Evolutionary conservation across 2,797 vertebrate genomes (phyloP), one percentile per base, ranked within the genome.

Genomic region (Eutrigla gurnardus): DNA sequence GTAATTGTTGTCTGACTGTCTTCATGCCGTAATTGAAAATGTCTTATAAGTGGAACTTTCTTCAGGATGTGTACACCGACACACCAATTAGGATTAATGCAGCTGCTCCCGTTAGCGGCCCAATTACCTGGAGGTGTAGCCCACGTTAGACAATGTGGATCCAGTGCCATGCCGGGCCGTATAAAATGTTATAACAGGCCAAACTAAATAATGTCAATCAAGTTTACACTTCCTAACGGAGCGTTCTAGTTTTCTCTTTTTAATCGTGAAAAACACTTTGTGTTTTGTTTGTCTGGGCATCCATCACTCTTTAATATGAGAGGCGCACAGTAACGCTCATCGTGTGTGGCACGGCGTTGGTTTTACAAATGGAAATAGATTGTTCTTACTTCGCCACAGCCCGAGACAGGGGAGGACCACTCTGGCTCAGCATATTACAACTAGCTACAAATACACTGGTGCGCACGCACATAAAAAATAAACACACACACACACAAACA

Each of bases 1-100:
- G 86, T 93, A 92, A 91, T 86, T 91, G 87, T 89, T 89, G 81
- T 83, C 85, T 73, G 84, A 87, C 88, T 83, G 70, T 86, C 77
- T 79, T 71, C 82, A 64, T 80, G 74, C 70, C 77, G 80, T 91
- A 91, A 88, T 91, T 92, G 88, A 87, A 92, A 92, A 90, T 77
- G 87, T 89, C 87, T 88, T 74, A 67, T 55, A 25, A 25, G 75
- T 65, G 71, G 80, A 88, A 82, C 67, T 80, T 89, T 83, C 62
- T 75, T 53, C 67, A 46, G 76, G 87, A 80, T 77, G 82, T 87
- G 83, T 85, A 75, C 58, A 62, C 43, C 58, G 12, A 49, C 72
- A 59, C 49, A 74, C 67, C 83, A 85, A 78, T 91, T 86, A 86
- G 80, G 61, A 83, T 82, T 77, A 84, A 70, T 72, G 46, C 70